Percentiles rank a stretch among this genome's conserved stretches.
Evolutionary conservation across 2,113 vertebrate species (phyloP).

Genomic region (Rattus rattus): DNA sequence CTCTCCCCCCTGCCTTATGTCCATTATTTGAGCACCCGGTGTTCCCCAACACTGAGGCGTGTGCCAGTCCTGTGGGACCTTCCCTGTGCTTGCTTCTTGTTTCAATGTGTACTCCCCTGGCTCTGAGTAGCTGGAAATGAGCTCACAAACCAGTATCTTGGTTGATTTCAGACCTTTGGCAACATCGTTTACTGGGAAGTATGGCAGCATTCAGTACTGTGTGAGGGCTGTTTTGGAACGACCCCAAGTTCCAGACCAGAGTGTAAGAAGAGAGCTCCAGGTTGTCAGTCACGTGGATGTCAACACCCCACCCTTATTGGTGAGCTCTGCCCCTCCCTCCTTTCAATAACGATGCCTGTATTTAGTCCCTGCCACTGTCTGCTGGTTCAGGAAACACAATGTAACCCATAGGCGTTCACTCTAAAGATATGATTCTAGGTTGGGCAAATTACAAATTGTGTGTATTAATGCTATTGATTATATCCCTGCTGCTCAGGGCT

Average conservation of each 20-base stretch:
- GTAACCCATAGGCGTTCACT: conserved; percentile 77
- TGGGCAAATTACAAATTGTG: conserved; percentile 76
- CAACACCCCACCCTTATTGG: conserved; percentile 89
- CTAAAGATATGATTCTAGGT: conserved; percentile 83
- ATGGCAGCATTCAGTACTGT: conserved; percentile 89
- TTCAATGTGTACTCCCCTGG: too few species aligned
- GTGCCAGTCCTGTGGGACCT: not conserved
- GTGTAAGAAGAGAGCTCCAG: conserved; percentile 87
- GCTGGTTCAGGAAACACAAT: conserved; percentile 75
- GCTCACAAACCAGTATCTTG: not conserved
- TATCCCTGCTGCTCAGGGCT: conserved; percentile 80
- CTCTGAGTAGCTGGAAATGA: not conserved
- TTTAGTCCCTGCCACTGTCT: conserved; percentile 73
- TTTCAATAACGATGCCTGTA: accelerated
- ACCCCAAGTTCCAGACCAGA: conserved; percentile 84
- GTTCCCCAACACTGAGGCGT: not conserved
- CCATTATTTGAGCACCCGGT: accelerated
- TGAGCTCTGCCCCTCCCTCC: conserved; percentile 78
- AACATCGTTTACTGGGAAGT: conserved; percentile 90
- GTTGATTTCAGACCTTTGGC: conserved; percentile 87
- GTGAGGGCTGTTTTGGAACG: conserved; percentile 88
- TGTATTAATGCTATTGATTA: conserved; percentile 84
- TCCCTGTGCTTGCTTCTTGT: accelerated
- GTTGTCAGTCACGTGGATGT: conserved; percentile 89
- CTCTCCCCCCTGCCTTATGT: not conserved